Evolutionary conservation across 2,888 invertebrate species (phyloP).

Genomic region (Cosmia pyralina): DNA sequence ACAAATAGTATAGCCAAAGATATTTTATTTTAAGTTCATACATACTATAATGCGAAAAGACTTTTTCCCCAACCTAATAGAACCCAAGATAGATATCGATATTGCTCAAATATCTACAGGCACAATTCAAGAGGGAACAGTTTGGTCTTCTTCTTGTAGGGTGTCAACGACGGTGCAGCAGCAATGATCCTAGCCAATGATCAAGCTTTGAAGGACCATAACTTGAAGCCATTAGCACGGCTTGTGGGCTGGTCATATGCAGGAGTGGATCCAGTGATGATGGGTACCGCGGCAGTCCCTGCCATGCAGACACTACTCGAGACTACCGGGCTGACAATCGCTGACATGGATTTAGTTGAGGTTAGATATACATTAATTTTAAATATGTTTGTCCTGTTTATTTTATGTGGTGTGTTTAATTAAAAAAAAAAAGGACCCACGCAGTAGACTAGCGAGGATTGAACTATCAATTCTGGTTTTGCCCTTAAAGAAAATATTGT

Average conservation of each 20-base stretch:
- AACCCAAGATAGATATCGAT: no score
- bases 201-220: constrained; percentile 93
- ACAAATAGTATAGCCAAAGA: no score
- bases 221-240: constrained; percentile 96
- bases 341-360: constrained; percentile 35
- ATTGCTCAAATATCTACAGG: no score
- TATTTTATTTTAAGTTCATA: no score
- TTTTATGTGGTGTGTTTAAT: no score
- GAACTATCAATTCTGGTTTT: background rate
- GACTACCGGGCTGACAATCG: constrained; percentile 13
- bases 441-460: background rate
- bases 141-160: background rate
- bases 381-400: background rate
- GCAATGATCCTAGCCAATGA: constrained; percentile 95
- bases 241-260: constrained; percentile 97
- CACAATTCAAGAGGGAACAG: background rate
- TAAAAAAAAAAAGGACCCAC: background rate
- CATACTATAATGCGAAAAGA: no score
- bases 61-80: no score
- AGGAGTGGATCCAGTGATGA: constrained; percentile 95
- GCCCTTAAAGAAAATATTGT: no score
- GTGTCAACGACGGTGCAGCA: constrained; percentile 28
- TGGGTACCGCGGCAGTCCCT: constrained; percentile 22
- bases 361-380: constrained; percentile 1
- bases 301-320: constrained; percentile 21